Evolutionary conservation across 2,888 invertebrate species (phyloP), one percentile per base, ranked within the genome.

Genomic region (Cephalotes varians): DNA sequence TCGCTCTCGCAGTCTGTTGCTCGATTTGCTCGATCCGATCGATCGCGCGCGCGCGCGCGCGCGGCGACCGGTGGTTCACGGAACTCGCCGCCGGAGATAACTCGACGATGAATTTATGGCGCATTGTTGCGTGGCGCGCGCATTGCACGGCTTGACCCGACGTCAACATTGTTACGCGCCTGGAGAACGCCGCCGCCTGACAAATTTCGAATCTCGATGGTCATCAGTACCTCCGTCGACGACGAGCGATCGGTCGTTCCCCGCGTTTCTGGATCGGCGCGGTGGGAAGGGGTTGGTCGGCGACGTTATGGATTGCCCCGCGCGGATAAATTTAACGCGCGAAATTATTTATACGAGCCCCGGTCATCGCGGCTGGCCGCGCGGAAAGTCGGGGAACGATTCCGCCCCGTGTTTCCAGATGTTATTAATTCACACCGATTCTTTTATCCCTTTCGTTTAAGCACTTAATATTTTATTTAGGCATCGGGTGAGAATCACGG

Each of bases 171-270:
- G 73, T 74, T 74, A 21, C 47, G 54, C 76, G 44, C 15, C n/a
- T 34, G 44, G 31, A 21, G 73, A 74, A 74, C 60, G 47, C n/a
- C 44, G 67, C 64, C 62, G 51, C n/a, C 18, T 54, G 65, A 40
- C 69, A 47, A 69, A 79, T 79, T 69, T 79, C 69, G 34, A 47
- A 79, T 79, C 69, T 56, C 69, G 21, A 49, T 5, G 60, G 69
- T 69, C 31, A 31, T 54, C 56, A 18, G 64, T 21, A 18, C 44
- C 54, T 4, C 18, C 12, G 18, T 18, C 28, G 37, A 54, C 54
- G 51, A 37, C 64, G 34, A 44, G 31, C 37, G 37, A 4, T 10
- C 40, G 18, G 47, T 12, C 21, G 25, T 49, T 40, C 25, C 12
- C 28, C 18, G 21, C 31, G 28, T 76, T 40, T 76, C 54, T 44